These are phyloP conservation scores for Drosophila mauritiana DNA, from an alignment of 1,140 invertebrate species.

Conservation along the genomic window DNA sequence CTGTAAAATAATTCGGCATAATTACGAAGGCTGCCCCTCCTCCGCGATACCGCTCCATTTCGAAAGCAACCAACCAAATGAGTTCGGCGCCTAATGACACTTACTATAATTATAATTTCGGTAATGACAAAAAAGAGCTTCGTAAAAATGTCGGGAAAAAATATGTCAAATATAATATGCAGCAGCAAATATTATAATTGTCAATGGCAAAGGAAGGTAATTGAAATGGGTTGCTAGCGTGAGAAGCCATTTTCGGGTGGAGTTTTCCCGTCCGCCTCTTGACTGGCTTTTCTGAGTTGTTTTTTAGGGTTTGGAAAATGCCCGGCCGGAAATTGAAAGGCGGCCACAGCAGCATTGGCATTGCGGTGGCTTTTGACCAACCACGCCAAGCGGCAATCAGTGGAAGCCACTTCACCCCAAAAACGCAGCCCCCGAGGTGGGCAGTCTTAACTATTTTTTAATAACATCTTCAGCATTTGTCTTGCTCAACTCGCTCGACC, in stretches of 20 bases:
- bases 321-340: slow-evolving; percentile 49
- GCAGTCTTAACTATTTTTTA: slow-evolving; percentile 79
- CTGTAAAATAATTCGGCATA: slow-evolving; percentile 78
- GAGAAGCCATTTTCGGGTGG: slow-evolving; percentile 52
- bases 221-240: slow-evolving; percentile 66
- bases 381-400: slow-evolving; percentile 53
- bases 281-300: neutral
- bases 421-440: slow-evolving; percentile 18
- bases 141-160: slow-evolving; percentile 54
- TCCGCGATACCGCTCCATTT: slow-evolving; percentile 19
- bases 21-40: slow-evolving; percentile 47
- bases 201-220: slow-evolving; percentile 51
- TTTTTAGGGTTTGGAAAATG: slow-evolving; percentile 34
- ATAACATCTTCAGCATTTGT: slow-evolving; percentile 83
- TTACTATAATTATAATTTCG: slow-evolving; percentile 83
- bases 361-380: slow-evolving; percentile 44
- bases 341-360: slow-evolving; percentile 52
- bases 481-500: slow-evolving; percentile 71
- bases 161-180: slow-evolving; percentile 80
- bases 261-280: slow-evolving; percentile 27
- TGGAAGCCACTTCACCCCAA: slow-evolving; percentile 3
- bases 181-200: slow-evolving; percentile 75
- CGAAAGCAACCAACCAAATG: slow-evolving; percentile 60
- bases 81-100: slow-evolving; percentile 78
- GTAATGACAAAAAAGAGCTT: slow-evolving; percentile 67